A percentile compares a stretch with the other conserved stretches of the same genome.
These are phyloP conservation scores for Podocnemis expansa DNA, from an alignment of 2,113 vertebrate genomes.

Conservation along the genomic window DNA sequence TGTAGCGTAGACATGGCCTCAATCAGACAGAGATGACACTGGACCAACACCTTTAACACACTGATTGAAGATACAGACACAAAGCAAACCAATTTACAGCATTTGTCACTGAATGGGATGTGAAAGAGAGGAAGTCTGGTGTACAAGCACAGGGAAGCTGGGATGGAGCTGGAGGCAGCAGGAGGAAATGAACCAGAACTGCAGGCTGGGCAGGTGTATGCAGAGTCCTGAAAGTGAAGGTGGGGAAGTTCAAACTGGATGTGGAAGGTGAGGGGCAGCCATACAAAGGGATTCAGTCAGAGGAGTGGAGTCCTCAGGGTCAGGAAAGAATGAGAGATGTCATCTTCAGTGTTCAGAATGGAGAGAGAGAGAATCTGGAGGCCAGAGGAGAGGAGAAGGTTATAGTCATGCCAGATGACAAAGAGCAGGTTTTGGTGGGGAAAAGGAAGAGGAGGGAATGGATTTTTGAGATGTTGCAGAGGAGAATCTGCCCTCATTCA, in stretches of 20 bases:
- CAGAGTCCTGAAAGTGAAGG: too few relatives aligned
- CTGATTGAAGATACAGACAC: too few relatives aligned
- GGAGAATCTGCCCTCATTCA: neutral
- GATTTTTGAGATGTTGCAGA: neutral
- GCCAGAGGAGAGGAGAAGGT: neutral
- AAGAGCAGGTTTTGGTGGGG: neutral
- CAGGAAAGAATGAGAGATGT: neutral
- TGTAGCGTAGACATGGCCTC: too few relatives aligned
- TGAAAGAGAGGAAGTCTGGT: too few relatives aligned
- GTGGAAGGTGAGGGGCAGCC: neutral
- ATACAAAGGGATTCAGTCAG: neutral
- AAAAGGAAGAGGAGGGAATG: neutral
- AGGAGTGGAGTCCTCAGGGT: neutral
- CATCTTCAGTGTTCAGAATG: neutral
- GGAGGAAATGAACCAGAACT: too few relatives aligned
- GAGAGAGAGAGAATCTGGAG: neutral
- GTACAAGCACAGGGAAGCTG: too few relatives aligned
- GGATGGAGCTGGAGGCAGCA: too few relatives aligned
- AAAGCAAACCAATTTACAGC: too few relatives aligned
- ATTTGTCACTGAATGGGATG: too few relatives aligned
- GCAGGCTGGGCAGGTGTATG: too few relatives aligned
- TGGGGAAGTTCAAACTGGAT: neutral
- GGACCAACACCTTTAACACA: too few relatives aligned
- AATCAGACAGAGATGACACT: too few relatives aligned
- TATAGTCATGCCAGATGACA: rapidly evolving